Conservation (phyloP, 1,140 invertebrate species). For the Grapholita molesta region DNA sequence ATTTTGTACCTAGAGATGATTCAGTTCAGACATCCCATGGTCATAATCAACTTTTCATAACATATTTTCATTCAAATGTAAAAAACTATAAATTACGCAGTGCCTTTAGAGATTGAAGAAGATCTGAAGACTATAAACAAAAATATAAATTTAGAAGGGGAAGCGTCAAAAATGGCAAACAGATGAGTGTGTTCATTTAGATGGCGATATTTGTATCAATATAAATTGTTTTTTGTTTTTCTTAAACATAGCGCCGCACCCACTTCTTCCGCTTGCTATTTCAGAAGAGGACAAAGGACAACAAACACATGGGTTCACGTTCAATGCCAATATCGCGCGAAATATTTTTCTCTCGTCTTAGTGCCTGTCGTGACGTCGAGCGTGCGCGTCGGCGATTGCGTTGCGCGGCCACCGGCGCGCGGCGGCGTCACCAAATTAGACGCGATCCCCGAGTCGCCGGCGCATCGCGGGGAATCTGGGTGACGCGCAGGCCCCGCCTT, state of each 20-base stretch:
- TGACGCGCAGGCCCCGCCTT: slow-evolving; percentile 63
- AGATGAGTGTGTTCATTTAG: background rate
- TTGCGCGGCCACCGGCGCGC: slow-evolving; percentile 27
- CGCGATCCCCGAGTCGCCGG: slow-evolving; percentile 38
- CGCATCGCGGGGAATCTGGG: slow-evolving; percentile 38
- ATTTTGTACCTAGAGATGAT: no score
- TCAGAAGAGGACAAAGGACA: background rate
- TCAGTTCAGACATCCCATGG: no score
- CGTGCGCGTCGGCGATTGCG: slow-evolving; percentile 32
- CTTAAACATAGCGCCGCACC: background rate
- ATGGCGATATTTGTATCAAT: background rate
- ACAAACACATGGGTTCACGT: slow-evolving; percentile 17
- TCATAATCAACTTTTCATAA: no score
- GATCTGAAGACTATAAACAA: background rate
- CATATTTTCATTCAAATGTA: no score
- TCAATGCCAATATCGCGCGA: slow-evolving; percentile 16
- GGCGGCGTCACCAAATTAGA: slow-evolving; percentile 70
- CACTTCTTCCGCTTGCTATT: slow-evolving; percentile 15
- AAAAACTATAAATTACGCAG: background rate
- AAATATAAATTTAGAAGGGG: background rate
- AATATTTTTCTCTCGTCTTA: slow-evolving; percentile 8
- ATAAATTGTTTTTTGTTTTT: background rate
- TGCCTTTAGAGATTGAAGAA: background rate
- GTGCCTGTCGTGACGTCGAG: slow-evolving; percentile 15
- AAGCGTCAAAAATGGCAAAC: background rate